Conservation (phyloP, 2,888 invertebrate species). For the Chaitophorus viminalis region DNA sequence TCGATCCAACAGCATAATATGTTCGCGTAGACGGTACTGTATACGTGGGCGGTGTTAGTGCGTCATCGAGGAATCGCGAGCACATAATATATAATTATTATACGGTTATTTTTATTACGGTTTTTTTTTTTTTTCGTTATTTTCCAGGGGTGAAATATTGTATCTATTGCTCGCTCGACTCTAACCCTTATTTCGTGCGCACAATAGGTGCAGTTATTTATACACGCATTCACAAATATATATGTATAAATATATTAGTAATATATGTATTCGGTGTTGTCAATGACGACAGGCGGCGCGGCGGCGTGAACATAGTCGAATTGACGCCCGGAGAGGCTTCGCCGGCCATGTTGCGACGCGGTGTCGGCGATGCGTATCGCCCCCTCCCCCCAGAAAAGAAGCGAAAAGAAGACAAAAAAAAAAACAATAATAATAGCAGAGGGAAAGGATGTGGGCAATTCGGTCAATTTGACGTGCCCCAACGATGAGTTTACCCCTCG, state of each 20-base stretch:
- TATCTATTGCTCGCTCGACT: background rate
- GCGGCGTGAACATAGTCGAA: background rate
- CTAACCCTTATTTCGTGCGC: background rate
- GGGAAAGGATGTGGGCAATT: conserved; percentile 55
- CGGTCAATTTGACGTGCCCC: conserved; percentile 53
- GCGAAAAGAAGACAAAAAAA: background rate
- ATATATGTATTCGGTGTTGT: background rate
- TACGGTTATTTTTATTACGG: too few species aligned
- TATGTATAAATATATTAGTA: background rate
- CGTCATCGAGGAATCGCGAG: too few species aligned
- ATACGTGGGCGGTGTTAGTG: too few species aligned
- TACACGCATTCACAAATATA: background rate
- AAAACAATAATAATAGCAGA: background rate
- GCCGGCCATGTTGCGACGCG: conserved; percentile 29
- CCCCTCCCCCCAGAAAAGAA: background rate
- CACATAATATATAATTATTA: background rate
- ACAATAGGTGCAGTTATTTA: too few species aligned
- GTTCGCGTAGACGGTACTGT: too few species aligned
- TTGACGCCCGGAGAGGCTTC: conserved; percentile 38
- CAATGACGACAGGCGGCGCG: background rate
- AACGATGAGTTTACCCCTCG: conserved; percentile 19
- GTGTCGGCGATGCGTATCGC: conserved; percentile 33
- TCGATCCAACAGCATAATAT: background rate
- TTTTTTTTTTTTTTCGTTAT: too few species aligned
- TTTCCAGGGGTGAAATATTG: background rate